A percentile compares a stretch with the other conserved stretches of the same genome.
Conservation (phyloP, 2,797 vertebrate genomes). For the Leuciscus waleckii region DNA sequence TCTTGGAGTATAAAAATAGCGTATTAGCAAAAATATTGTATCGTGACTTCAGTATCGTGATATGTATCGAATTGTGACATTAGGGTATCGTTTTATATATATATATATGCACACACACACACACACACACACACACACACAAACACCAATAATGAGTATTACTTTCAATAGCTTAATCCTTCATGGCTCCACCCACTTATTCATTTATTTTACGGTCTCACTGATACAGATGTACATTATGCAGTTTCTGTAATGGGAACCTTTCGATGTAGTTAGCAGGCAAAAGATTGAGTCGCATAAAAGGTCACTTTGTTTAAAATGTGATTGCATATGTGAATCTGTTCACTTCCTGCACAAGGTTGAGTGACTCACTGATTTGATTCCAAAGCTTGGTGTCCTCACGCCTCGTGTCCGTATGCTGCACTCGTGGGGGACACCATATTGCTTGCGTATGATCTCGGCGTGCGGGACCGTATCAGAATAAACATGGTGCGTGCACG, state of each 20-base stretch:
- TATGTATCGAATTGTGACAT: too few species aligned
- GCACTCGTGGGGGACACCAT: conserved; percentile 64
- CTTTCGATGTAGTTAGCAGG: background rate
- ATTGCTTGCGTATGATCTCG: conserved; percentile 65
- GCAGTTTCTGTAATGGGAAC: background rate
- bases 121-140: background rate
- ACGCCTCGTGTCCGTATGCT: conserved; percentile 61
- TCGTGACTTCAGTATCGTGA: too few species aligned
- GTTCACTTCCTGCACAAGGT: conserved; percentile 17
- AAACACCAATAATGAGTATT: too few species aligned
- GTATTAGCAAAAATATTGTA: too few species aligned
- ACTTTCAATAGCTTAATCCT: background rate
- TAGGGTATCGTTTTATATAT: too few species aligned
- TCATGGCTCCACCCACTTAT: background rate
- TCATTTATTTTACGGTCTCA: conserved; percentile 12
- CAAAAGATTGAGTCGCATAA: background rate
- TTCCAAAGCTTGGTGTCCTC: conserved; percentile 41
- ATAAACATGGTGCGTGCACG: conserved; percentile 59
- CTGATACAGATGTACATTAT: background rate
- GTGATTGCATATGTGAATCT: conserved; percentile 3
- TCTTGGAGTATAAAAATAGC: too few species aligned
- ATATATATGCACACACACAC: too few species aligned
- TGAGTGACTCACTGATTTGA: conserved; percentile 41
- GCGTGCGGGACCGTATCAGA: conserved; percentile 60
- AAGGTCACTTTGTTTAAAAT: conserved; percentile 23